phyloP scores from a whole-genome alignment of 2,888 invertebrate genomes.

The Graphium colonna region DNA sequence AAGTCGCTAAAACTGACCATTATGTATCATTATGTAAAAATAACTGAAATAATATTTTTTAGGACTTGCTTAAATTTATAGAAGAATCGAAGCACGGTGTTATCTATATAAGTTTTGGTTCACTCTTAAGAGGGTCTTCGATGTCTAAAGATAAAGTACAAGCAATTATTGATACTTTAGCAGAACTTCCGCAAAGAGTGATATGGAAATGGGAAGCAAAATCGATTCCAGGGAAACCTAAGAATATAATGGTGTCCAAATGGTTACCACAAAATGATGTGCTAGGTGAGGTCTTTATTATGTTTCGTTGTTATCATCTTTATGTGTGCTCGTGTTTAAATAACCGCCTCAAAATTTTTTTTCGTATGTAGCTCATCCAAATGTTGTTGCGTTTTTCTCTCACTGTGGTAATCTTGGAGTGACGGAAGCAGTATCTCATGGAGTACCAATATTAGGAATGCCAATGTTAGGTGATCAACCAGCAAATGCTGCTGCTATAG shows the following conservation, averaged over 20 bases:
- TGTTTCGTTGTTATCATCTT: no score
- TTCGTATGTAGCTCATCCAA: constrained; percentile 73
- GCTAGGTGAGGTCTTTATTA: constrained; percentile 74
- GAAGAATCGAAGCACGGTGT: constrained; percentile 83
- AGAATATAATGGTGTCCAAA: constrained; percentile 77
- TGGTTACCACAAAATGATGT: constrained; percentile 85
- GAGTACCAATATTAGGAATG: constrained; percentile 79
- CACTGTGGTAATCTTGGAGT: constrained; percentile 80
- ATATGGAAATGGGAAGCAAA: constrained; percentile 88
- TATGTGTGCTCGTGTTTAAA: no score
- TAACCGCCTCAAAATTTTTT: no score
- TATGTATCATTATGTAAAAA: no score
- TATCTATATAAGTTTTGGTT: constrained; percentile 88
- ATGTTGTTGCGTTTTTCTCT: constrained; percentile 75
- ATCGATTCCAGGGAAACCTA: constrained; percentile 69
- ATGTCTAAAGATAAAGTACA: constrained; percentile 80
- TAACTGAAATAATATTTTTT: no score
- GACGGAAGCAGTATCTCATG: constrained; percentile 78
- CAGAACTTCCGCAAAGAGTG: constrained; percentile 82
- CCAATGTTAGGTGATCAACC: constrained; percentile 81
- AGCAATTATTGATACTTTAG: constrained; percentile 81
- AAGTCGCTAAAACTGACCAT: no score
- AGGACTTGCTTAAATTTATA: constrained; percentile 82
- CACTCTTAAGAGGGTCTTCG: constrained; percentile 83
- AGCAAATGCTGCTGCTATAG: constrained; percentile 72